These are phyloP conservation scores for Noctua fimbriata DNA, from an alignment of 2,888 invertebrate species.

Conservation along the genomic window DNA sequence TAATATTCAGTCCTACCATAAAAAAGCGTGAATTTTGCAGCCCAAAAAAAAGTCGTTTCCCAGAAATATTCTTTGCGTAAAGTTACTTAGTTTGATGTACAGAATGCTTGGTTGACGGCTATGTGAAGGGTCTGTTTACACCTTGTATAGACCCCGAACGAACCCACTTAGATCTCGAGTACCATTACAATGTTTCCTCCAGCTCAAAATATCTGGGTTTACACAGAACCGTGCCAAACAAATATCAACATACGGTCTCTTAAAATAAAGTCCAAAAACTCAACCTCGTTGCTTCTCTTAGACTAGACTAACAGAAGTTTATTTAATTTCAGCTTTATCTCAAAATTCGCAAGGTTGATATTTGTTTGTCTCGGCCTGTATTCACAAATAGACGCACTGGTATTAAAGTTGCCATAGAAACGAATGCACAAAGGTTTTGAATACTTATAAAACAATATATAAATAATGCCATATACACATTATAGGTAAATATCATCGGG, in stretches of 20 bases:
- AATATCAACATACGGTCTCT: not conserved
- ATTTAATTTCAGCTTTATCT: constrained; percentile 16
- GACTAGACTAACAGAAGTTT: not conserved
- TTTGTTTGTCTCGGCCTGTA: not conserved
- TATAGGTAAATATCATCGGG: constrained; percentile 1
- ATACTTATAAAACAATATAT: not conserved
- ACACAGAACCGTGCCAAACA: not conserved
- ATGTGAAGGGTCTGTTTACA: too few species aligned
- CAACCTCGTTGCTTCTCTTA: not conserved
- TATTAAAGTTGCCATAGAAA: not conserved
- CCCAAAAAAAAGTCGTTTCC: too few species aligned
- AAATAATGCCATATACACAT: constrained; percentile 45
- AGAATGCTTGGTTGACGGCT: too few species aligned
- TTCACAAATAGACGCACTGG: not conserved
- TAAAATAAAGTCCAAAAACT: constrained; percentile 16
- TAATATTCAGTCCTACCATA: too few species aligned
- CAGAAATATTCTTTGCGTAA: too few species aligned
- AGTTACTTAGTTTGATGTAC: too few species aligned
- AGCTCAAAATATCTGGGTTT: not conserved
- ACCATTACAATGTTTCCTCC: too few species aligned
- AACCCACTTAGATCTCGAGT: not conserved
- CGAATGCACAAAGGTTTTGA: constrained; percentile 31
- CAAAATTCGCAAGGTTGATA: not conserved
- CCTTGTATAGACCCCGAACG: too few species aligned
- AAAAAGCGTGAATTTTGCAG: too few species aligned